Percentiles rank a stretch among this genome's conserved stretches.
Conservation (phyloP, 53 echinoderm and acorn worm genomes). For the Apostichopus leukothele region DNA sequence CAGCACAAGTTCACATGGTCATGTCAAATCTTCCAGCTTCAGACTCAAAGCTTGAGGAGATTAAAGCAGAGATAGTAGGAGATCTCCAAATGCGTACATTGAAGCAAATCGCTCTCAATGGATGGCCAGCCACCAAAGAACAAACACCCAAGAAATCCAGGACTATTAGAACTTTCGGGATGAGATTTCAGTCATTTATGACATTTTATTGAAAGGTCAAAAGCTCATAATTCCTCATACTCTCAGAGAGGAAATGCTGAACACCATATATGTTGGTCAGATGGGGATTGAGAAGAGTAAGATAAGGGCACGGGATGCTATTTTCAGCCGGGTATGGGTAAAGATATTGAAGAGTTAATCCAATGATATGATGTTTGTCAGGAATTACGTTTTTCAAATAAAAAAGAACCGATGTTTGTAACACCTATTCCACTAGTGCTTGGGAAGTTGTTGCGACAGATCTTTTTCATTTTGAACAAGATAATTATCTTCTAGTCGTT, state of each 20-base stretch:
- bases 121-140: neutral
- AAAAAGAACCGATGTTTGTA: conserved; percentile 11
- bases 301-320: conserved; percentile 19
- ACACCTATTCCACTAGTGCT: neutral
- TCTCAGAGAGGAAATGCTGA: neutral
- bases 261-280: conserved; percentile 7
- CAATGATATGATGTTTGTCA: neutral
- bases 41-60: neutral
- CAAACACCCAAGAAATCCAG: neutral
- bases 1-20: neutral
- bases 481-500: neutral
- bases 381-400: neutral
- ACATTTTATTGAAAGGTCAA: neutral
- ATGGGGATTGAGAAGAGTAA: conserved; percentile 21
- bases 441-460: neutral
- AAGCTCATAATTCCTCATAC: neutral
- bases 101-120: neutral
- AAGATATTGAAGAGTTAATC: conserved; percentile 19
- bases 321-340: conserved; percentile 22
- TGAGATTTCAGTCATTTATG: neutral
- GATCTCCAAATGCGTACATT: neutral
- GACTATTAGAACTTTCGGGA: neutral
- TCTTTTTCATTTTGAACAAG: neutral
- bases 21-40: neutral
- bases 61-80: neutral